Conservation (phyloP, 2,888 invertebrate species). For the Nemurella pictetii region DNA sequence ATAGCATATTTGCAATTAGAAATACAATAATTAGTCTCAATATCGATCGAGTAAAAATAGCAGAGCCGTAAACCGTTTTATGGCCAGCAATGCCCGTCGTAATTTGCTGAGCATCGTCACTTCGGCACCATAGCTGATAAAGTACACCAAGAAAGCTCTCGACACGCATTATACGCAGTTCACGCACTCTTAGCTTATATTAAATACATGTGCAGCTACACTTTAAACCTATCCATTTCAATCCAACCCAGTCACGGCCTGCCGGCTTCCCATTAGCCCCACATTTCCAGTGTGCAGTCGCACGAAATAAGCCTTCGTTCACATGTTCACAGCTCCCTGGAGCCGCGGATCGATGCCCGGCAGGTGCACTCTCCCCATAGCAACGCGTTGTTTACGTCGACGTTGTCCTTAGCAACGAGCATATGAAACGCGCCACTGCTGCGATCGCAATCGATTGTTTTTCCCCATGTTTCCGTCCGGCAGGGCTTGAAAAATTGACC, state of each 20-base stretch:
- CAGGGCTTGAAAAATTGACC: neutral
- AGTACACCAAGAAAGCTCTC: too few species aligned
- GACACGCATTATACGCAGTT: too few species aligned
- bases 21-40: too few species aligned
- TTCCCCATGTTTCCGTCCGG: neutral
- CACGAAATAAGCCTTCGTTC: neutral
- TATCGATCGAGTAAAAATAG: too few species aligned
- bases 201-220: too few species aligned
- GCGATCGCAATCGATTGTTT: neutral
- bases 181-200: too few species aligned
- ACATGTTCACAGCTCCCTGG: neutral
- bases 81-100: too few species aligned
- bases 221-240: neutral
- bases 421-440: neutral
- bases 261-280: neutral
- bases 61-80: too few species aligned
- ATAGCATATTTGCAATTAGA: too few species aligned
- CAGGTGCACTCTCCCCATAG: neutral
- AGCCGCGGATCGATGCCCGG: neutral
- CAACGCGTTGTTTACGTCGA: neutral
- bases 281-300: neutral
- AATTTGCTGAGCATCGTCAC: too few species aligned
- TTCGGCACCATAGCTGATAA: too few species aligned
- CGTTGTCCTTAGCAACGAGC: neutral
- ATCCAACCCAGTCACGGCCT: neutral